Evolutionary conservation across 2,113 vertebrate species (phyloP).

Genomic region (Brienomyrus brachyistius): DNA sequence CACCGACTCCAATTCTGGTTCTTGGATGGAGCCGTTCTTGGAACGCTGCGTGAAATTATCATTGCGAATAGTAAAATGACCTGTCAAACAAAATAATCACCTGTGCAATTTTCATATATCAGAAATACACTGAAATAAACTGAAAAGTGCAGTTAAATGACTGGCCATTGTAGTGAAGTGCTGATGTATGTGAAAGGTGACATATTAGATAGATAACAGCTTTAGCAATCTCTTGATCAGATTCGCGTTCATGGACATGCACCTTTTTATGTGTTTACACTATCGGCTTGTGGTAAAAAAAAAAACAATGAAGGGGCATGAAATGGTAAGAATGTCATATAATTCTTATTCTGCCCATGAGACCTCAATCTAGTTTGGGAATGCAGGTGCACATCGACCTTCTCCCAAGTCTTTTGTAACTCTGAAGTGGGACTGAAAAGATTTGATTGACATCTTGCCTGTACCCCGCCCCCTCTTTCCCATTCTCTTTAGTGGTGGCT

Average conservation of each 20-base stretch:
- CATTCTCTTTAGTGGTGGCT: slow-evolving; percentile 61
- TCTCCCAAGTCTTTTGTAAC: slow-evolving; percentile 25
- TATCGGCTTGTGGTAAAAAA: background rate
- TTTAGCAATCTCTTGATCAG: background rate
- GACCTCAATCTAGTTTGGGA: background rate
- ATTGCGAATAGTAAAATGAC: background rate
- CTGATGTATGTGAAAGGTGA: background rate
- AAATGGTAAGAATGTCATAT: background rate
- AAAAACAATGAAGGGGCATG: background rate
- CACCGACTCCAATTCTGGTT: background rate
- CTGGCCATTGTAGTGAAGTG: background rate
- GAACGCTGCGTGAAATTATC: background rate
- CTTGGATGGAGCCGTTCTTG: background rate
- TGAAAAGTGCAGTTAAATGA: background rate
- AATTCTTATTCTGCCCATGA: background rate
- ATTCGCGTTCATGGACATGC: slow-evolving; percentile 18
- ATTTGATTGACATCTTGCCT: slow-evolving; percentile 57
- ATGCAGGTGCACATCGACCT: slow-evolving; percentile 43
- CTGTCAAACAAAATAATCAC: background rate
- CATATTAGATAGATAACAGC: background rate
- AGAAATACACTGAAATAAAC: background rate
- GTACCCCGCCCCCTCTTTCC: slow-evolving; percentile 22
- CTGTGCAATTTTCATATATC: background rate
- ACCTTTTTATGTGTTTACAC: background rate
- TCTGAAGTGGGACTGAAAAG: slow-evolving; percentile 47